Conservation (phyloP, 2,113 vertebrate genomes). For the Leptobrachium leishanense region DNA sequence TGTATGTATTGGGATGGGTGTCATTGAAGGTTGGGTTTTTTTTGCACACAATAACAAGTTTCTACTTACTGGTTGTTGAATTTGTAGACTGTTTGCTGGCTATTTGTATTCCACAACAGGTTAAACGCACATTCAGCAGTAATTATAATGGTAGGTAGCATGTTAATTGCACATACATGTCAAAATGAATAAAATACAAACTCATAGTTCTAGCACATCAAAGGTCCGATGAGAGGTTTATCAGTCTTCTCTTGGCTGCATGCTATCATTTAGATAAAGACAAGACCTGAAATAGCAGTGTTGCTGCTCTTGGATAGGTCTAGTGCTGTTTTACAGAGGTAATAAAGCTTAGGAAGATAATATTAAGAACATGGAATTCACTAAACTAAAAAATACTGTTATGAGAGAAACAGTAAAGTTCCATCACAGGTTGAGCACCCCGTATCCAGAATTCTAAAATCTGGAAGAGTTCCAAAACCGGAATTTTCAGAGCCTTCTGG, state of each 20-base stretch:
- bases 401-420: too few species aligned
- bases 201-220: background rate
- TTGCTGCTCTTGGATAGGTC: background rate
- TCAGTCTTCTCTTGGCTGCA: background rate
- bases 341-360: background rate
- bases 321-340: background rate
- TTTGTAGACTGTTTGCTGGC: too few species aligned
- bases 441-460: too few species aligned
- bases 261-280: background rate
- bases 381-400: too few species aligned
- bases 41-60: too few species aligned
- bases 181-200: background rate
- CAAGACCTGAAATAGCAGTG: background rate
- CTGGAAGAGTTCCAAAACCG: too few species aligned
- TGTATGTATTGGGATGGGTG: too few species aligned
- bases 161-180: background rate
- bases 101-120: background rate
- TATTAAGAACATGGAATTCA: background rate
- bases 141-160: conserved; percentile 1
- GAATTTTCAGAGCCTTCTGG: too few species aligned
- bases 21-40: too few species aligned
- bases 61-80: too few species aligned
- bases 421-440: too few species aligned
- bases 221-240: background rate
- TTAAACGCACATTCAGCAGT: background rate